Evolutionary conservation across 2,113 vertebrate species (phyloP), one percentile per base, ranked within the genome.

Genomic region (Neofelis nebulosa): DNA sequence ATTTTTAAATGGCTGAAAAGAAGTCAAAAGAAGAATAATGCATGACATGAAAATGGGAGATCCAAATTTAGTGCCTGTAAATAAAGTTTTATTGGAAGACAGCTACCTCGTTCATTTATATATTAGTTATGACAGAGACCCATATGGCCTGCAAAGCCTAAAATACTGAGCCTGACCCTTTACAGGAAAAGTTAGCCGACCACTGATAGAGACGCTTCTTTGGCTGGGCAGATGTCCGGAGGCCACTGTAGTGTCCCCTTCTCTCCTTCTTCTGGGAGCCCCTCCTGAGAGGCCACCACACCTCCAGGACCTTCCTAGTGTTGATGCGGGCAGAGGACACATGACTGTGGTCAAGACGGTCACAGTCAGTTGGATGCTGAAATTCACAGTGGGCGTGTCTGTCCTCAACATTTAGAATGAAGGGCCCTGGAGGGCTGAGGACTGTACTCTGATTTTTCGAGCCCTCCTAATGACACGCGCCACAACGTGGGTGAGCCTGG

Each of bases 1-100:
- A 9, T 93, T 55, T 87, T 91, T 57, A 84, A 71, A 57, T 65
- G 61, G 63, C 29, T 73, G 45, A 48, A 86, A 78, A 83, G 36
- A 79, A 79, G 52, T 87, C 66, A 41, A 76, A 74, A n/a, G 65
- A 86, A 78, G 76, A 79, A 31, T 57, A 69, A 63, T 41, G 12
- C 14, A 12, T 33, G 76, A 45, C 3, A 13, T 68, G 52, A 93
- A 45, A 50, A 57, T 5, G 78, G 55, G 80, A 65, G 45, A 83
- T 68, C 83, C 86, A 48, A 65, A 68, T 57, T 79, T n/a, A 66
- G 8, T 61, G 41, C 41, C 31, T 69, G 14, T 66, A 55, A 78
- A 29, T 94, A 33, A 63, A 66, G 38, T 92, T 86, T 90, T 74
- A 81, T 86, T 86, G 33, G 50, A 41, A 48, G 7, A 33, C 8